Evolutionary conservation across 2,797 vertebrate genomes (phyloP).

Genomic region (Microhierax caerulescens): DNA sequence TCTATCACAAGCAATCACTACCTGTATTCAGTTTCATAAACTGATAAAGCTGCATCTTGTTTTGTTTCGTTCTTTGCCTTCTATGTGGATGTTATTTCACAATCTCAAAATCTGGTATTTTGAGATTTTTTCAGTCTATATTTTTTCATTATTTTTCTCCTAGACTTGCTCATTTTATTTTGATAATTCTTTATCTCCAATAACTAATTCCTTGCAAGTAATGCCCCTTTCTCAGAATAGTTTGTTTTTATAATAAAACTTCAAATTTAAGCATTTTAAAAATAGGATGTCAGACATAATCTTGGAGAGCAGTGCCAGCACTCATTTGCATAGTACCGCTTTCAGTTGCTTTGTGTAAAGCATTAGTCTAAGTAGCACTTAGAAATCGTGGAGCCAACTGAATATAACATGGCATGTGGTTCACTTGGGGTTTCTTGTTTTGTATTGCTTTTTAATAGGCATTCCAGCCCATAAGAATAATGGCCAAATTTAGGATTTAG

Average conservation of each 20-base stretch:
- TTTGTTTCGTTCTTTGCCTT: not conserved
- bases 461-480: not conserved
- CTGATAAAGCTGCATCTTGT: not conserved
- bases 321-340: not conserved
- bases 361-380: not conserved
- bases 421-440: not conserved
- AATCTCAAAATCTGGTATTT: not conserved
- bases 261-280: not conserved
- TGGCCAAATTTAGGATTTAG: not conserved
- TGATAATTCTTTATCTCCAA: not conserved
- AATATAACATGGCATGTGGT: not conserved
- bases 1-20: not conserved
- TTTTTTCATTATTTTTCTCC: not conserved
- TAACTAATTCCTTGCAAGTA: not conserved
- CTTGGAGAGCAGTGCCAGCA: not conserved
- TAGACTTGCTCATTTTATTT: not conserved
- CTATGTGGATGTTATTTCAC: not conserved
- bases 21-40: not conserved
- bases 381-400: not conserved
- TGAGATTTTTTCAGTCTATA: not conserved
- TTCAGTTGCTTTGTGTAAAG: not conserved
- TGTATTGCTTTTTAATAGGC: not conserved
- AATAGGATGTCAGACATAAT: not conserved
- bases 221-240: not conserved
- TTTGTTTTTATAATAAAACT: not conserved